Conservation (phyloP, 2,113 vertebrate species). For the Scalopus aquaticus region DNA sequence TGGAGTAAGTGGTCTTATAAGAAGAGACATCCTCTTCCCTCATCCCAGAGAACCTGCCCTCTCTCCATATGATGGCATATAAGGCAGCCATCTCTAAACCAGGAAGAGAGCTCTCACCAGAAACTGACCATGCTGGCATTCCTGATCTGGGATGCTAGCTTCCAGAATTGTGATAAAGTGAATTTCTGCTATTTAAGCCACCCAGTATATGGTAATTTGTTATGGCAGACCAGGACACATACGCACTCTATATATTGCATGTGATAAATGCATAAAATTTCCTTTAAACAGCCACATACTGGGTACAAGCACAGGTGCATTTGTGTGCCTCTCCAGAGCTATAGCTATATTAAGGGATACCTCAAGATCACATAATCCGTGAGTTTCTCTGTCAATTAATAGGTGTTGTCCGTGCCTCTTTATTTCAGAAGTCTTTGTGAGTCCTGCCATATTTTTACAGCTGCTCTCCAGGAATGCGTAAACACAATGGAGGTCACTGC, state of each 20-base stretch:
- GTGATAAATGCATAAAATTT: neutral
- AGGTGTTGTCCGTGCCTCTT: conserved; percentile 31
- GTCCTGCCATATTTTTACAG: neutral
- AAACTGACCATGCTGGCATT: neutral
- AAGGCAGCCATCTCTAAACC: neutral
- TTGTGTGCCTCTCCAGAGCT: neutral
- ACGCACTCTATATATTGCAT: neutral
- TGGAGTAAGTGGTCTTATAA: neutral
- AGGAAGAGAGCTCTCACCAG: neutral
- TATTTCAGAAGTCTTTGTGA: conserved; percentile 39
- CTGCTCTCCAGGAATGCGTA: neutral
- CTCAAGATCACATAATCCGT: neutral
- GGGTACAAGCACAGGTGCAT: neutral
- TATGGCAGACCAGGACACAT: neutral
- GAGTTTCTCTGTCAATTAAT: neutral
- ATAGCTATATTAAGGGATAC: neutral
- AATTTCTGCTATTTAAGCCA: neutral
- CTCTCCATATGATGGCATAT: neutral
- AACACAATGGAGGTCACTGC: neutral
- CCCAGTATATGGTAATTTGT: neutral
- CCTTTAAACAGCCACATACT: neutral
- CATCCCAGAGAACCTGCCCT: neutral
- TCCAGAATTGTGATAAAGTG: neutral
- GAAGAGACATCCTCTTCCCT: neutral
- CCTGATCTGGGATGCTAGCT: neutral